phyloP scores from a whole-genome alignment of 2,113 vertebrate species.

The Nesogale talazaci region DNA sequence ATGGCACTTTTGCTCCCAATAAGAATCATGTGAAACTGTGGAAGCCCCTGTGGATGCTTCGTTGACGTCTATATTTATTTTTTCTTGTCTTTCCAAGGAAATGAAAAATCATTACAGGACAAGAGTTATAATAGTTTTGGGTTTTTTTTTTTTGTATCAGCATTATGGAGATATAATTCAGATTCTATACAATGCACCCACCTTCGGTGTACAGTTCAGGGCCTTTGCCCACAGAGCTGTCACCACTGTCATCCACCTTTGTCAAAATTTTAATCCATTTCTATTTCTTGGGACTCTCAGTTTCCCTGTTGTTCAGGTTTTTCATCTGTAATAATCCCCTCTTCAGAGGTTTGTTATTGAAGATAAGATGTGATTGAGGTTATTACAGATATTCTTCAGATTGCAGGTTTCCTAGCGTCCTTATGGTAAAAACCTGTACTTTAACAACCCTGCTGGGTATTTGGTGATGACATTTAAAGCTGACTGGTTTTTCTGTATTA shows the following conservation, averaged over 20 bases:
- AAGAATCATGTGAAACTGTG: too few species aligned
- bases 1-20: too few species aligned
- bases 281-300: not conserved
- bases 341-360: not conserved
- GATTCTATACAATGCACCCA: not conserved
- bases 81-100: not conserved
- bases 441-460: not conserved
- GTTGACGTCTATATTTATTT: not conserved
- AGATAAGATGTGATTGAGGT: not conserved
- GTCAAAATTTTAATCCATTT: not conserved
- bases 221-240: not conserved
- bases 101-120: not conserved
- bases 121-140: not conserved
- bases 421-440: conserved; percentile 15
- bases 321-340: not conserved
- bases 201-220: not conserved
- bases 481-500: not conserved
- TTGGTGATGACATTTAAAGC: not conserved
- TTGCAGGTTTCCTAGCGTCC: not conserved
- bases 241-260: not conserved
- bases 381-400: conserved; percentile 33
- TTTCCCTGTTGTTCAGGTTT: not conserved
- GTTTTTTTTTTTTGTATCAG: not conserved
- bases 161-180: not conserved
- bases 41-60: not conserved